A percentile compares a stretch with the other conserved stretches of the same genome.
Conservation (phyloP, 2,888 invertebrate species). For the Plagodis dolabraria region DNA sequence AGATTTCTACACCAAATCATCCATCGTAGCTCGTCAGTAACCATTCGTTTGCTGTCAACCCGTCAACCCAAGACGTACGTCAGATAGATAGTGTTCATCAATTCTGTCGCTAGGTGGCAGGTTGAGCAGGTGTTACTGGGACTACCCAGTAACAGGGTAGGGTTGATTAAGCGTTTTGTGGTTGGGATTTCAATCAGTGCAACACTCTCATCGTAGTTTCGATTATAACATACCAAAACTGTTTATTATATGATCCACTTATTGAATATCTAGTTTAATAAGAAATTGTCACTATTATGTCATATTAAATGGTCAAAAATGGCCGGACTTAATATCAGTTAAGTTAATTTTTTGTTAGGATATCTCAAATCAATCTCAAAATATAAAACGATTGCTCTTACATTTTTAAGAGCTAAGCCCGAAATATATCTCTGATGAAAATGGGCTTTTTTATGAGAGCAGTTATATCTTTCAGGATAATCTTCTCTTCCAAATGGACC, state of each 20-base stretch:
- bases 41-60: slow-evolving; percentile 21
- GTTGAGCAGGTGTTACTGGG: background rate
- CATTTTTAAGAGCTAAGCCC: no score
- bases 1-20: background rate
- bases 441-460: slow-evolving; percentile 3
- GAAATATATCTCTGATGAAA: background rate
- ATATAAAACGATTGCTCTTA: no score
- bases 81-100: background rate
- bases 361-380: no score
- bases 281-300: no score
- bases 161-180: background rate
- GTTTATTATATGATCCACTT: no score
- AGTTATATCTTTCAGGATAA: slow-evolving; percentile 7
- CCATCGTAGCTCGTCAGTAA: background rate
- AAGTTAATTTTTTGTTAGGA: no score
- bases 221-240: no score
- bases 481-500: background rate
- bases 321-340: no score
- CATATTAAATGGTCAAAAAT: no score
- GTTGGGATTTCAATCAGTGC: background rate
- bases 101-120: background rate
- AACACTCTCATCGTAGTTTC: no score
- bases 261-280: no score
- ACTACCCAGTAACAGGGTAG: background rate
- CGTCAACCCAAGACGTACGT: background rate